Evolutionary conservation across 2,113 vertebrate species (phyloP), one percentile per base, ranked within the genome.

Genomic region (Myrmophylax atrothorax): DNA sequence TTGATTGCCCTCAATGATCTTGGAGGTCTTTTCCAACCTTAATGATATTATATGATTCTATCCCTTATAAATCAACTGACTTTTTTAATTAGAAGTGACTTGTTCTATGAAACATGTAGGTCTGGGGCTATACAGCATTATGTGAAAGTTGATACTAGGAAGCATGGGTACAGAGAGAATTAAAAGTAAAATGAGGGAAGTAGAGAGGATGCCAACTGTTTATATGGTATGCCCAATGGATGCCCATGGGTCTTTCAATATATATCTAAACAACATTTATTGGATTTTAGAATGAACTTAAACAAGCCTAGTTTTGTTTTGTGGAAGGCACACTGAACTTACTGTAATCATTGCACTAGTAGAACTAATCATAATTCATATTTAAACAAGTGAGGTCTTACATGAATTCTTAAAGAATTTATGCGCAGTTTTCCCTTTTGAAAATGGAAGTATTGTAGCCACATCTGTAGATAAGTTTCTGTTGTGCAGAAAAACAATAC

Each of bases 141-240:
- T 81, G 67, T 95, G 94, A 96, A 98, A 96, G 87, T 9, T 97
- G 95, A 97, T 97, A 97, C 90, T 84, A 88, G 81, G 96, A 94
- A 97, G 49, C 72, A 42, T 90, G 44, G 44, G 68, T 80, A 87
- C 77, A 95, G 44, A 86, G 35, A 72, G 12, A 96, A 97, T 92
- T 94, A 90, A 96, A 95, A 96, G 75, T 60, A 97, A 97, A 94
- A 96, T 96, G 53, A 96, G 52, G 74, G 59, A 67, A 94, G 50
- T 28, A 96, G 90, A 94, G 79, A 93, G 80, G 91, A 97, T 49
- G 35, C 53, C 89, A 96, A 66, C 97, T 95, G 93, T 55, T 96
- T 92, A 35, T 70, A 59, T 81, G 58, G 18, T 79, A 91, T 83
- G 84, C 78, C 50, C 0, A 0, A 24, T 62, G 79, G 56, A 97